Evolutionary conservation across 2,888 invertebrate species (phyloP).

Genomic region (Agrochola macilenta): DNA sequence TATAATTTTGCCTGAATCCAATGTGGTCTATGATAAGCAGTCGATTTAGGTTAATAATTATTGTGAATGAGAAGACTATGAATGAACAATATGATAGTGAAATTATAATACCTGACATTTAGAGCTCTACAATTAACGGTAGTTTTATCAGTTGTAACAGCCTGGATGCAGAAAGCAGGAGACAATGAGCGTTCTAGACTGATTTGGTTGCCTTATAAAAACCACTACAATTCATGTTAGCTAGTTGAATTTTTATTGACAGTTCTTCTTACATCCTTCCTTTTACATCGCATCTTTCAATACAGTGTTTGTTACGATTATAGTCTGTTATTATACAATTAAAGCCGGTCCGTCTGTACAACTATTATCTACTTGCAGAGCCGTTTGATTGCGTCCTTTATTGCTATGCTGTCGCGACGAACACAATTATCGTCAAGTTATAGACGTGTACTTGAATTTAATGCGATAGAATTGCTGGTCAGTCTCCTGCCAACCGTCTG

Average conservation of each 20-base stretch:
- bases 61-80: no score
- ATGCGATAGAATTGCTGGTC: conserved; percentile 4
- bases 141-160: not conserved
- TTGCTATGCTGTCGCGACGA: conserved; percentile 33
- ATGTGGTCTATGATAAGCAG: not conserved
- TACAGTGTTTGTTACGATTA: conserved; percentile 18
- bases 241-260: not conserved
- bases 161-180: not conserved
- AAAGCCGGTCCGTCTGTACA: conserved; percentile 38
- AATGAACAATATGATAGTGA: no score
- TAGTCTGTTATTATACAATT: conserved; percentile 58
- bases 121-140: no score
- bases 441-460: conserved; percentile 15
- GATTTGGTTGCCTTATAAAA: not conserved
- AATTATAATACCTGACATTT: no score
- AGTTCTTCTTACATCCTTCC: conserved; percentile 13
- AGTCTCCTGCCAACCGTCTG: not conserved
- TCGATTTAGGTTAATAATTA: no score
- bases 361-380: conserved; percentile 44
- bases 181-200: not conserved
- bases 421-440: conserved; percentile 26
- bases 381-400: conserved; percentile 45
- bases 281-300: conserved; percentile 1
- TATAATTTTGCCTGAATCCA: not conserved
- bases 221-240: not conserved